Evolutionary conservation across 2,888 invertebrate genomes (phyloP), one percentile per base, ranked within the genome.

Genomic region (Epirrita christyi): DNA sequence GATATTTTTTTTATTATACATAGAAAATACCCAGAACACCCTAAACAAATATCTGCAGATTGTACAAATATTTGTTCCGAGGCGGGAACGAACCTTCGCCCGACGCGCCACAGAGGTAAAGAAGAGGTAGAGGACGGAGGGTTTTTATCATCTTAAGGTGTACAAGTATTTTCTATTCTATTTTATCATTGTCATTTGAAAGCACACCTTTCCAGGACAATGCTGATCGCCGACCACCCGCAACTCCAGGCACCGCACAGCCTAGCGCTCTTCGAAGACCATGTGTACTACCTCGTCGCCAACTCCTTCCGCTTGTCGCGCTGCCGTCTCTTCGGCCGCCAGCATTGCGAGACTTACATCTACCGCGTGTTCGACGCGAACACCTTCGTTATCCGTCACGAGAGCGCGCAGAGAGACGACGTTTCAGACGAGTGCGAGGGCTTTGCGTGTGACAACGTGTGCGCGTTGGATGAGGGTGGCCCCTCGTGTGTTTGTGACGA

Each of bases 241-340:
- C 80, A 92, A 0, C 78, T 93, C 0, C 78, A 85, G 49, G 91
- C 93, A 34, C 95, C 97, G 0, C 93, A 93, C 41, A 94, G 94
- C 0, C 79, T 97, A 15, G 94, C 93, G 5, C 88, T 97, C 41
- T 96, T 95, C 78, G 97, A 97, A 76, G 95, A 96, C 78, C 91
- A 95, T 63, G 85, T 97, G 0, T 98, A 96, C 81, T 97, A 96
- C 92, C 81, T 94, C 0, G 92, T 90, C 4, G 86, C 89, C 0
- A 92, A 92, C 45, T 81, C 92, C 0, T 93, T 93, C 42, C 90
- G 92, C 15, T 85, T 96, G 29, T 88, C 88, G 13, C 94, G 93
- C 54, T 96, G 95, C 71, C 83, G 85, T n/a, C 81, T 95, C 34
- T 94, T 89, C 64, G 94, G 93, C 0, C 62, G 79, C 6, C 85